These are phyloP conservation scores for Latrodectus hesperus DNA, from an alignment of 2,888 invertebrate species.

Conservation along the genomic window DNA sequence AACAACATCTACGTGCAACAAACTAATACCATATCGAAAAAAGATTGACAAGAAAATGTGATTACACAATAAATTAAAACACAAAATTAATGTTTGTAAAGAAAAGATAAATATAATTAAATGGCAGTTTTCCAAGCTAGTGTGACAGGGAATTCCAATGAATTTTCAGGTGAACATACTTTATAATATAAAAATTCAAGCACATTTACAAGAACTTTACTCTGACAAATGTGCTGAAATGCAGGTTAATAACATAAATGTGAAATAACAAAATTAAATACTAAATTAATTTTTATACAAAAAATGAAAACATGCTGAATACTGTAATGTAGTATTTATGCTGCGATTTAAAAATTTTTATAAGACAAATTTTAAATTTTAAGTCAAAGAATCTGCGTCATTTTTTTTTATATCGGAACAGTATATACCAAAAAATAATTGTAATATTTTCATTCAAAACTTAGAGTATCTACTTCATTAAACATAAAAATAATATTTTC, in stretches of 20 bases:
- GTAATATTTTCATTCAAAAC: no score
- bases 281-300: not conserved
- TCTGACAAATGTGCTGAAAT: no score
- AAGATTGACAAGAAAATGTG: not conserved
- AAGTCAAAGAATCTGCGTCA: no score
- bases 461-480: no score
- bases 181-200: no score
- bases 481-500: no score
- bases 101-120: not conserved
- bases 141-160: not conserved
- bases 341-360: not conserved
- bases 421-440: no score
- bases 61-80: not conserved
- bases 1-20: not conserved
- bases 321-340: not conserved
- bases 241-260: no score
- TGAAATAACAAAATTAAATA: slow-evolving; percentile 4
- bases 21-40: not conserved
- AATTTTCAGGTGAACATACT: no score
- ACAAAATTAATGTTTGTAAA: not conserved
- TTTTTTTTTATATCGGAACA: no score
- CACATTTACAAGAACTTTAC: no score
- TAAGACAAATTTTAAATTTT: no score
- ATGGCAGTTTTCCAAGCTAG: slow-evolving; percentile 2
- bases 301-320: not conserved